Evolutionary conservation across 2,888 invertebrate species (phyloP), one percentile per base, ranked within the genome.

Genomic region (Eupeodes latifasciatus): DNA sequence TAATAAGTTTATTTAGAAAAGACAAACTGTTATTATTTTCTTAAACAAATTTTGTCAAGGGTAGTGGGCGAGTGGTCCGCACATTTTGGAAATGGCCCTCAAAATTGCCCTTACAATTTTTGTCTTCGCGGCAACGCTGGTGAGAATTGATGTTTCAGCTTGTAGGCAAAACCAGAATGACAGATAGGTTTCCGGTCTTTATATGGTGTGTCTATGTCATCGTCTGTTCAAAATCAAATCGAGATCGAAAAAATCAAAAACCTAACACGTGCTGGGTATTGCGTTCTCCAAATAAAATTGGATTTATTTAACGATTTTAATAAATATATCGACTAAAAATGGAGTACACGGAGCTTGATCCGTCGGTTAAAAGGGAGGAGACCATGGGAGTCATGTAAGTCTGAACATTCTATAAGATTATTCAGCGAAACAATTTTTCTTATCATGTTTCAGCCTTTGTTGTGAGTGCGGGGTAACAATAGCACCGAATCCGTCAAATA

Each of bases 401-500:
- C 6, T n/a, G 9, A 19, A 4, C 27, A 14, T 14, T 14, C 44
- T 10, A 19, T 11, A 3, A 34, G 6, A 11, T 57, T 10, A 27
- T 27, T 6, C 14, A 36, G 5, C 3, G 1, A 19, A 71, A 16
- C 4, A n/a, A 19, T 10, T 1, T 6, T n/a, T 12, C 5, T n/a
- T 16, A 53, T 36, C 7, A 27, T 27, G 11, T 55, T 61, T 16
- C 12, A 88, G 88, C 11, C 95, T 98, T 91, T 99, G 99, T 93
- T 99, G 99, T 92, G 96, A 98, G 93, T 99, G 99, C 94, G 99
- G 98, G 12, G 95, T 96, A 14, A 94, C 96, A 27, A 99, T 99
- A 81, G 97, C 98, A 91, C 97, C 99, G 47, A 99, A 99, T 94
- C 97, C 98, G 3, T 96, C 98, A 0, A 99, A 99, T 93, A 99